These are phyloP conservation scores for Echiichthys vipera DNA, from an alignment of 2,797 vertebrate species.

Conservation along the genomic window DNA sequence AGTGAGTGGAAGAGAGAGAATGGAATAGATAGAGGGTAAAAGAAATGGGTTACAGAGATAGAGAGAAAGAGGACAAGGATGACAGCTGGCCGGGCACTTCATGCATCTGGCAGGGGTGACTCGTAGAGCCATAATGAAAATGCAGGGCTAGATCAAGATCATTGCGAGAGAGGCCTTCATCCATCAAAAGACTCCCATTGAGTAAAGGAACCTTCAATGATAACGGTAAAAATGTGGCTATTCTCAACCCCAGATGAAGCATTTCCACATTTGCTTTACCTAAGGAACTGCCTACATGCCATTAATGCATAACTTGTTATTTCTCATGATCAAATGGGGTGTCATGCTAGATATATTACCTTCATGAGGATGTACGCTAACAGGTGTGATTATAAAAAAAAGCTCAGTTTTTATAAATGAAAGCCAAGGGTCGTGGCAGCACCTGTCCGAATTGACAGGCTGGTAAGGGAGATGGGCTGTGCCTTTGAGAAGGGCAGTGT, in stretches of 20 bases:
- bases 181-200: slow-evolving; percentile 77
- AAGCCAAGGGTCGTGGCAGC: slow-evolving; percentile 34
- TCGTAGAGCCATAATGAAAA: slow-evolving; percentile 79
- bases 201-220: slow-evolving; percentile 63
- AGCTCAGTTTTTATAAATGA: slow-evolving; percentile 14
- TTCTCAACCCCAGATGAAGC: slow-evolving; percentile 55
- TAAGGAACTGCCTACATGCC: slow-evolving; percentile 6
- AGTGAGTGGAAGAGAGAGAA: slow-evolving; percentile 36
- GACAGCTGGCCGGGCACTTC: slow-evolving; percentile 78
- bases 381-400: slow-evolving; percentile 3
- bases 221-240: slow-evolving; percentile 62
- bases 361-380: not conserved
- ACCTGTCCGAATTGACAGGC: slow-evolving; percentile 37
- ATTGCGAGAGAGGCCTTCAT: slow-evolving; percentile 75
- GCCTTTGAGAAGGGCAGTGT: slow-evolving; percentile 43
- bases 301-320: slow-evolving; percentile 14
- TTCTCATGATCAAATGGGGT: not conserved
- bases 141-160: slow-evolving; percentile 80
- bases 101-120: slow-evolving; percentile 78
- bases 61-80: slow-evolving; percentile 68
- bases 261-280: slow-evolving; percentile 34
- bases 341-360: not conserved
- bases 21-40: slow-evolving; percentile 10
- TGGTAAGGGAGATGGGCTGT: slow-evolving; percentile 9
- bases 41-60: slow-evolving; percentile 60